A percentile compares a stretch with the other conserved stretches of the same genome.
Conservation (phyloP, 1,140 invertebrate genomes). For the Aphelenchoides besseyi region DNA sequence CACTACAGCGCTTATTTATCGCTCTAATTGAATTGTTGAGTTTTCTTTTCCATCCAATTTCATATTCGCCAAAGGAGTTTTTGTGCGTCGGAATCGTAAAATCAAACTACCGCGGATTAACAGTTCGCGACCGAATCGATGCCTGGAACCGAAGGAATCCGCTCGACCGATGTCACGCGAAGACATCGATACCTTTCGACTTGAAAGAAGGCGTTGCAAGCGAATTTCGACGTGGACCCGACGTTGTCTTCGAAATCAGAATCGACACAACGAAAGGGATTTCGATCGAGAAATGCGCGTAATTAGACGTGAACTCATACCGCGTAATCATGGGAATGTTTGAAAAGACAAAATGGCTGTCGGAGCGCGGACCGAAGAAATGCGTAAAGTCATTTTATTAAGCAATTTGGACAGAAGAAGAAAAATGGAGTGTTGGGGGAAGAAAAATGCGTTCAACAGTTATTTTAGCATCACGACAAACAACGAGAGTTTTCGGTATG, state of each 20-base stretch:
- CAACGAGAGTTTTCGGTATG: not conserved
- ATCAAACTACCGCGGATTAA: not conserved
- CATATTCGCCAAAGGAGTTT: not conserved
- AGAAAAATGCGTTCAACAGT: not conserved
- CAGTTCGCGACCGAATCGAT: no score
- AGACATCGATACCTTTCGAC: not conserved
- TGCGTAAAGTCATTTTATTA: not conserved
- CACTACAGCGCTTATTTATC: slow-evolving; percentile 1
- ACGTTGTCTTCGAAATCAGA: not conserved
- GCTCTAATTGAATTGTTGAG: slow-evolving; percentile 3
- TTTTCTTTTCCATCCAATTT: slow-evolving; percentile 1
- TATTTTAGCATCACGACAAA: not conserved
- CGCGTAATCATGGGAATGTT: slow-evolving; percentile 3
- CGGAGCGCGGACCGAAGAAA: slow-evolving; percentile 1
- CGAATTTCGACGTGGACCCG: not conserved
- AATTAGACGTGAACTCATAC: not conserved
- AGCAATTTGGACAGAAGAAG: slow-evolving; percentile 1
- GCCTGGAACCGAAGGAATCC: not conserved
- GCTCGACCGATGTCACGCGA: not conserved
- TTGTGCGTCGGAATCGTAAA: not conserved
- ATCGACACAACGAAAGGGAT: not conserved
- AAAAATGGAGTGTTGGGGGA: slow-evolving; percentile 1
- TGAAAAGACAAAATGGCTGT: not conserved
- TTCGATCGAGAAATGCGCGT: not conserved
- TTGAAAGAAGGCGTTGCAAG: not conserved